Conservation (phyloP, 1,140 invertebrate genomes). For the Portunus trituberculatus region DNA sequence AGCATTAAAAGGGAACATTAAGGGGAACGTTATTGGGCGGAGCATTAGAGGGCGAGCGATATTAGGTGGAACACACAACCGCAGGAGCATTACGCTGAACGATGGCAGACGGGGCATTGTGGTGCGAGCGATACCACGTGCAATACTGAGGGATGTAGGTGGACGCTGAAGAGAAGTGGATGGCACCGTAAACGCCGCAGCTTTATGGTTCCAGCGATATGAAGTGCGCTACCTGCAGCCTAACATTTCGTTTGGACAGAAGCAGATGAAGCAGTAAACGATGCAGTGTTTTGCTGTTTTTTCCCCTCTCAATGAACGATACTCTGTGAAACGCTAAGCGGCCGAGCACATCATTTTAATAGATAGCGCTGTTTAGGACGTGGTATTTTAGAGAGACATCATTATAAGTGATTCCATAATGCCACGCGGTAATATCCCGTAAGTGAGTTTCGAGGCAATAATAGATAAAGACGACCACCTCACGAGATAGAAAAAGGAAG, state of each 20-base stretch:
- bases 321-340: not conserved
- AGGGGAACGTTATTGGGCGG: slow-evolving; percentile 6
- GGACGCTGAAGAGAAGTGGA: not conserved
- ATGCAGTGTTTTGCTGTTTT: not conserved
- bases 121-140: not conserved
- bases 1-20: slow-evolving; percentile 21
- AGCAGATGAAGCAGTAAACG: no score
- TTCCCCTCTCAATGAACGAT: not conserved
- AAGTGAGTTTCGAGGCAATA: no score
- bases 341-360: no score
- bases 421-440: no score
- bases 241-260: no score
- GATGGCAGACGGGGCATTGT: not conserved
- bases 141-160: not conserved
- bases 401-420: no score
- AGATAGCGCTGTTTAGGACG: no score
- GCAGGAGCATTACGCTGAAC: not conserved
- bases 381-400: no score
- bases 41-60: slow-evolving; percentile 8
- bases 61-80: not conserved
- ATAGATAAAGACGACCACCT: not conserved
- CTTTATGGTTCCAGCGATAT: not conserved
- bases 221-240: not conserved
- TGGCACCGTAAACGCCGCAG: not conserved
- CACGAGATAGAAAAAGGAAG: not conserved